Evolutionary conservation across 37 sponge, comb jelly and placozoan species (phyloP).

Genomic region (Petrosia ficiformis): DNA sequence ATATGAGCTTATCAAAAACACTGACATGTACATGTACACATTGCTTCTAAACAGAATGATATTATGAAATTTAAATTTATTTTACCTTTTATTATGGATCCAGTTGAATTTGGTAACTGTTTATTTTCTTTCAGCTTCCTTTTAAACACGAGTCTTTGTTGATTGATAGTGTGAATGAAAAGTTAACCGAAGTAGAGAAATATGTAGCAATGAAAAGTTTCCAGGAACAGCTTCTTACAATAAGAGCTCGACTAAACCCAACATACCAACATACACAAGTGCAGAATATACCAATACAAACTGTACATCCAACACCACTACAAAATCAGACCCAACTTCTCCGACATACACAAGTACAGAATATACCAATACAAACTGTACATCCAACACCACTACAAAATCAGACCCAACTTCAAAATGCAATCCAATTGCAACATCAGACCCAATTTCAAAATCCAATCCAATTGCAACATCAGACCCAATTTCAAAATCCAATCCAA

Average conservation of each 20-base stretch:
- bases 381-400: neutral
- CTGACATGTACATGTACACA: neutral
- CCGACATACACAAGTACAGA: neutral
- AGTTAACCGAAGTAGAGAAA: conserved; percentile 56
- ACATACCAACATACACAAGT: neutral
- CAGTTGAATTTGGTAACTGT: neutral
- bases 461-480: neutral
- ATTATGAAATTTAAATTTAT: no score
- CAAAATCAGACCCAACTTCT: neutral
- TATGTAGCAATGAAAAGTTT: conserved; percentile 34
- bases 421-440: neutral
- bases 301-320: neutral
- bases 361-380: neutral
- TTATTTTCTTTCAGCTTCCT: conserved; percentile 47
- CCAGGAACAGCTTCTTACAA: conserved; percentile 12
- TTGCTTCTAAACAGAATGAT: no score
- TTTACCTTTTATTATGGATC: neutral
- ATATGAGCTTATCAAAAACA: no score
- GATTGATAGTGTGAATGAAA: conserved; percentile 60
- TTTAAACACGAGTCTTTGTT: conserved; percentile 85
- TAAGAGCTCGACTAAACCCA: neutral
- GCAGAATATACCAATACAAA: neutral
- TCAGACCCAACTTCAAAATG: neutral
- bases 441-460: neutral
- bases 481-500: neutral